Evolutionary conservation across 64 coral and sea anemone genomes (phyloP), one percentile per base, ranked within the genome.

Genomic region (Stichodactyla helianthus): DNA sequence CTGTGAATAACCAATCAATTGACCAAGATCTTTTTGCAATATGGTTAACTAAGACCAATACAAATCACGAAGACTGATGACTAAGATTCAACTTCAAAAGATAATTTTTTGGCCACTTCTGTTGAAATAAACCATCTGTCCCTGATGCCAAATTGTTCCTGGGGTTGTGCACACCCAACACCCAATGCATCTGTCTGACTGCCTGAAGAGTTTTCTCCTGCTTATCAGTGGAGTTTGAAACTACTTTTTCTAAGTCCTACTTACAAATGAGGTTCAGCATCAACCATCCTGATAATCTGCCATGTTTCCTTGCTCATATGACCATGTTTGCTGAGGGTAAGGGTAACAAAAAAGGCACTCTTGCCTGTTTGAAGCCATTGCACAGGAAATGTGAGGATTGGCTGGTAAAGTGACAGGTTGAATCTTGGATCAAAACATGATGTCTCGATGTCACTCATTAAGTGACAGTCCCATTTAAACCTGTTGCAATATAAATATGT

Each of bases 261-360:
- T 84, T 84, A 84, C 83, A 84, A 63, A 17, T 84, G 59, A 53
- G 83, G 83, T 59, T 84, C 55, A 84, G 17, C 54, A 84, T 84
- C 16, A 35, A 84, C 83, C n/a, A 84, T 84, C n/a, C 83, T 58
- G n/a, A 84, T 55, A 17, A 60, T 84, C 20, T 84, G 83, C 54
- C 54, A 58, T 53, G 55, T 14, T 19, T 17, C 61, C 17, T 25
- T 60, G 54, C 18, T 26, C 1, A 0, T 0, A 4, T 18, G 18
- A 2, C 10, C 28, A 0, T 63, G 5, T 35, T 84, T 60, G 54
- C 22, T 60, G 83, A 84, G 22, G 16, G 20, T 84, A 25, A 84
- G 83, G 18, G 20, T 23, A 9, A 84, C 59, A 35, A 44, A 60
- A 8, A 84, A 54, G 22, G 54, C 18, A 58, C 51, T 51, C 10